Evolutionary conservation across 2,797 vertebrate species (phyloP).

Genomic region (Strix occidentalis): DNA sequence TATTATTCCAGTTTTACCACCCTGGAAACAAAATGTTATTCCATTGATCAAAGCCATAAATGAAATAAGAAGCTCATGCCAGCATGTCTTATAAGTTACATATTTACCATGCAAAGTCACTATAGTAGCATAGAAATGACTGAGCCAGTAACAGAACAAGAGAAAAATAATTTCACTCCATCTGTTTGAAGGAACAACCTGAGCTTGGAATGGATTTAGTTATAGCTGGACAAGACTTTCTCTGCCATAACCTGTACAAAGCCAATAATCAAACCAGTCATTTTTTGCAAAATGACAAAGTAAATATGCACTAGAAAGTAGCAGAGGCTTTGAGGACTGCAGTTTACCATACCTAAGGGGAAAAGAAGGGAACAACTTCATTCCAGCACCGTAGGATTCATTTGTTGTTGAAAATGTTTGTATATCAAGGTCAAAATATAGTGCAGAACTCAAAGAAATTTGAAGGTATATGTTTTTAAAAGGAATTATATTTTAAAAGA

Average conservation of each 20-base stretch:
- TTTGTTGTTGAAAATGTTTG: not conserved
- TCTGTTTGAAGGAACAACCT: not conserved
- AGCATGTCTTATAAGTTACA: not conserved
- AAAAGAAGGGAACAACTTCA: not conserved
- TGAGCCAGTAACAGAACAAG: not conserved
- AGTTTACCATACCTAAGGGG: not conserved
- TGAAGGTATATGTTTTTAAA: not conserved
- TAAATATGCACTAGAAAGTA: not conserved
- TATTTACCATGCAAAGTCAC: not conserved
- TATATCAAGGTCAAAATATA: not conserved
- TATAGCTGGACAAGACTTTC: not conserved
- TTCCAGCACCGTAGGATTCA: not conserved
- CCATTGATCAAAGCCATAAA: not conserved
- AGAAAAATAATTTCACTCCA: constrained; percentile 7
- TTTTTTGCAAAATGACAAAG: not conserved
- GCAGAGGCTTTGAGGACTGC: not conserved
- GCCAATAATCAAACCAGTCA: not conserved
- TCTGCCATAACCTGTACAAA: constrained; percentile 13
- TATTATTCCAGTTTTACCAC: not conserved
- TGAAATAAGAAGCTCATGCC: not conserved
- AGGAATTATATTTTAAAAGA: not conserved
- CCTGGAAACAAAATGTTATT: not conserved
- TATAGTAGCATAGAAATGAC: not conserved
- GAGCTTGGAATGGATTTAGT: constrained; percentile 5
- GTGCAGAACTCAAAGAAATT: not conserved